Percentiles rank a stretch among this genome's conserved stretches.
These are phyloP conservation scores for Strix aluco DNA, from an alignment of 2,113 vertebrate genomes.

Conservation along the genomic window DNA sequence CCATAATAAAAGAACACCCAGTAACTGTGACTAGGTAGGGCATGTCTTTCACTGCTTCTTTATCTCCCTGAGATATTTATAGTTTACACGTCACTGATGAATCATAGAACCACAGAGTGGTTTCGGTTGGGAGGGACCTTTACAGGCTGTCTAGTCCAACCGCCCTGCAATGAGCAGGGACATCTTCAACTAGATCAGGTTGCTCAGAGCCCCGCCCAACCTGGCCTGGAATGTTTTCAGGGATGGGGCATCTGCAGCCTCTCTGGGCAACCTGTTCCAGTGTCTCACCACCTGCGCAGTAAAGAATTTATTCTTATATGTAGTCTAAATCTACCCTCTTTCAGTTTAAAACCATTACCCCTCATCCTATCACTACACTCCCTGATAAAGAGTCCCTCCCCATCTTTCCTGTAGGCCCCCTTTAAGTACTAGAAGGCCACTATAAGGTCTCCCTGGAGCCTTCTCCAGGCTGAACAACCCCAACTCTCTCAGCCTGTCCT, in stretches of 20 bases:
- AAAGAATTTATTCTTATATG: neutral
- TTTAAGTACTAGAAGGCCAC: no score
- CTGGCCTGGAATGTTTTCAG: neutral
- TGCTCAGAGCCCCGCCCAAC: fast-evolving
- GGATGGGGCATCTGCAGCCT: neutral
- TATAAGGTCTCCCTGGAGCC: fast-evolving
- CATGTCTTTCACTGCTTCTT: neutral
- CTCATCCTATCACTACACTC: no score
- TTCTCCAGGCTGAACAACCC: neutral
- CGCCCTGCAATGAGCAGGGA: fast-evolving
- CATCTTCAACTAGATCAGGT: neutral
- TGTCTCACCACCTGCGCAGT: fast-evolving
- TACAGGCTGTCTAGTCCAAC: neutral
- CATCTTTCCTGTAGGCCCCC: no score
- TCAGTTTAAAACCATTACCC: neutral
- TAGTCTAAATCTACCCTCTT: neutral
- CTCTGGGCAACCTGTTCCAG: neutral
- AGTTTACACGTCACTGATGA: neutral
- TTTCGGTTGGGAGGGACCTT: neutral
- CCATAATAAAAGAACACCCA: neutral
- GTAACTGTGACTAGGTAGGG: neutral
- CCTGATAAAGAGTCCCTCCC: neutral
- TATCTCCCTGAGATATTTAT: neutral
- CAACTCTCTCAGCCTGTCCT: neutral
- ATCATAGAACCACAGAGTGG: neutral